Conservation (phyloP, 2,113 vertebrate genomes). For the Melospiza melodia region DNA sequence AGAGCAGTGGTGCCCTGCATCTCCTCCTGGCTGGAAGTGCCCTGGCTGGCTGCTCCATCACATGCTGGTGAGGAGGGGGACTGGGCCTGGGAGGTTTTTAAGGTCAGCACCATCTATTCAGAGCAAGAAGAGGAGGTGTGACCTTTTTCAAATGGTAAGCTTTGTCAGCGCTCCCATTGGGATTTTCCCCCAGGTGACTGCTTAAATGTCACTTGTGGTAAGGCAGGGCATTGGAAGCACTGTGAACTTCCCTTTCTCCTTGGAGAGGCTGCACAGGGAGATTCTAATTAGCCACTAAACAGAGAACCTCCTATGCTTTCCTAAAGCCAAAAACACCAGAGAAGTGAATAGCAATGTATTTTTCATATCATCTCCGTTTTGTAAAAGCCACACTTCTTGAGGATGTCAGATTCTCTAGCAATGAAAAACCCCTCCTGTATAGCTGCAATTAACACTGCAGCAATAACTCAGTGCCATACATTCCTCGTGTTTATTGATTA, state of each 20-base stretch:
- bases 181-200: constrained; percentile 58
- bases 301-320: not conserved
- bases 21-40: not conserved
- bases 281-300: constrained; percentile 12
- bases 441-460: constrained; percentile 50
- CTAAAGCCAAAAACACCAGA: not conserved
- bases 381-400: not conserved
- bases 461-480: constrained; percentile 48
- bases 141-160: constrained; percentile 68
- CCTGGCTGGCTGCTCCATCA: not conserved
- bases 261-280: not conserved
- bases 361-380: not conserved
- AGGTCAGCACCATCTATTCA: constrained; percentile 63
- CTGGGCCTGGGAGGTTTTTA: constrained; percentile 11
- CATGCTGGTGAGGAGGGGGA: not conserved
- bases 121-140: constrained; percentile 51
- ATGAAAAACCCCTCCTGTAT: not conserved
- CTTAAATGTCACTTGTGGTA: constrained; percentile 64
- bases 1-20: not conserved
- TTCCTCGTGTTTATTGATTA: constrained; percentile 64
- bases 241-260: not conserved
- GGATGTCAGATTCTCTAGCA: not conserved
- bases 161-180: constrained; percentile 58
- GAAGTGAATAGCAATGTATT: not conserved
- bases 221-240: not conserved